Conservation (phyloP, 2,888 invertebrate species). For the Rhagium mordax region DNA sequence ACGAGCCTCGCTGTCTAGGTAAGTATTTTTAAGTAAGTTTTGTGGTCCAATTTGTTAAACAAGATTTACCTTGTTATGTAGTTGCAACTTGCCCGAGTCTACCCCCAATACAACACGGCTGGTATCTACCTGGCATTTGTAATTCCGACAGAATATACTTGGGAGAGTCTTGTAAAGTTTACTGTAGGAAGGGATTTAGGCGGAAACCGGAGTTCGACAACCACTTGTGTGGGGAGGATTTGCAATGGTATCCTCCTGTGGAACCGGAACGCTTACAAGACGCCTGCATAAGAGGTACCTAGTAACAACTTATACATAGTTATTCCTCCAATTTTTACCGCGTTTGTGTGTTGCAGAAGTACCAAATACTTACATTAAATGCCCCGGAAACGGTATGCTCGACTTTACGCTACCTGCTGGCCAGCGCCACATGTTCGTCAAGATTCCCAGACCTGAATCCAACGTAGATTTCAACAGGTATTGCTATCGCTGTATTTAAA, state of each 20-base stretch:
- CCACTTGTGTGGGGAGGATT: constrained; percentile 58
- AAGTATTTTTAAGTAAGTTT: constrained; percentile 62
- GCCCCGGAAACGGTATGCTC: constrained; percentile 74
- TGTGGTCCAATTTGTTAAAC: too few species aligned
- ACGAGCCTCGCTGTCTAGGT: constrained; percentile 72
- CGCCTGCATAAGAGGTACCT: constrained; percentile 61
- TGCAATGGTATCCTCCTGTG: constrained; percentile 59
- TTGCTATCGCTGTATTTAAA: neutral
- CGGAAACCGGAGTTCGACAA: constrained; percentile 56
- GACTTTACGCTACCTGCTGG: constrained; percentile 73
- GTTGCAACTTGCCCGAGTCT: constrained; percentile 71
- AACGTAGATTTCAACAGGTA: constrained; percentile 75
- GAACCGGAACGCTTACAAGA: constrained; percentile 47
- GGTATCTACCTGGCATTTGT: constrained; percentile 72
- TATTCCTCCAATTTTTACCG: too few species aligned
- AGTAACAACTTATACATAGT: neutral
- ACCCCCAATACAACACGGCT: constrained; percentile 70
- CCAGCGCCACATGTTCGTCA: constrained; percentile 70
- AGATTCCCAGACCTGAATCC: constrained; percentile 74
- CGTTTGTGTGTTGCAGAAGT: constrained; percentile 59
- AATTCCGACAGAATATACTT: constrained; percentile 68
- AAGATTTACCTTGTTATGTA: too few species aligned
- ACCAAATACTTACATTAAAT: constrained; percentile 75
- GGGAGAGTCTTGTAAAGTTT: constrained; percentile 71
- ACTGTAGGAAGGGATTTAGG: constrained; percentile 71